Evolutionary conservation across 2,797 vertebrate genomes (phyloP).

Genomic region (Anisognathus igniventris): DNA sequence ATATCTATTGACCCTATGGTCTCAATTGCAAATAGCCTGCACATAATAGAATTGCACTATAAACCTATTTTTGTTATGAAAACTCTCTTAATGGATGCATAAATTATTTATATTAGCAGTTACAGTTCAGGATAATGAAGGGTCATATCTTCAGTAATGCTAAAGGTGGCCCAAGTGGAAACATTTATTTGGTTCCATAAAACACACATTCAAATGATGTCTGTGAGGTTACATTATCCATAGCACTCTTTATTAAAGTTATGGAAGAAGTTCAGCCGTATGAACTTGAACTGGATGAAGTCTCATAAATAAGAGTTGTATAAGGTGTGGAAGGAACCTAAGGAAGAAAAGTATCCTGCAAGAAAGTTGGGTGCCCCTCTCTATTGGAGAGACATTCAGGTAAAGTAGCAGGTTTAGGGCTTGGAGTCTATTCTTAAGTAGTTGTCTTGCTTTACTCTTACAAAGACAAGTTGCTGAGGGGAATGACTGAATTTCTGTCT

Average conservation of each 20-base stretch:
- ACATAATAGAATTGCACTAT: background rate
- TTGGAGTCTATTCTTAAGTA: background rate
- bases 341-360: background rate
- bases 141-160: background rate
- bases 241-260: background rate
- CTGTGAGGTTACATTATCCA: background rate
- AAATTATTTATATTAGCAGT: conserved; percentile 16
- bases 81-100: background rate
- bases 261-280: background rate
- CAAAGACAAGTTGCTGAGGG: background rate
- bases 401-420: background rate
- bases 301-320: background rate
- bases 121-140: background rate
- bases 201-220: fast-evolving
- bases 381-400: background rate
- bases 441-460: background rate
- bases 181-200: background rate
- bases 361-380: background rate
- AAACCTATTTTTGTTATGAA: conserved; percentile 18
- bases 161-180: background rate
- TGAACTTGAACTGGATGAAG: background rate
- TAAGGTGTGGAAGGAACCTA: background rate
- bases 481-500: background rate
- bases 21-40: background rate
- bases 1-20: conserved; percentile 1